Percentiles rank a stretch among this genome's conserved stretches.
phyloP scores from a whole-genome alignment of 64 coral and sea anemone genomes.

The Anthopleura sola region DNA sequence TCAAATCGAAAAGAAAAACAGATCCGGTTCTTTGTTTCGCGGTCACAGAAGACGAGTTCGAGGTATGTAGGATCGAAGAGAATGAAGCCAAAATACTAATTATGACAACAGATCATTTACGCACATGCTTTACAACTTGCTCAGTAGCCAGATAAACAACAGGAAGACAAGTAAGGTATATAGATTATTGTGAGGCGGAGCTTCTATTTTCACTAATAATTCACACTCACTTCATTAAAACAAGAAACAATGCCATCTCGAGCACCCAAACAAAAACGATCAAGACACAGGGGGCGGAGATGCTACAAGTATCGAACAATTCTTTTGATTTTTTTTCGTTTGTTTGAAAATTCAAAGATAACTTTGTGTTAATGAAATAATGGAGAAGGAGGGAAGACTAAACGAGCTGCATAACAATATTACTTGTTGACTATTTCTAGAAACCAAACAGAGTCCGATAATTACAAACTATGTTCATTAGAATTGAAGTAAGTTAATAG shows the following conservation, averaged over 20 bases:
- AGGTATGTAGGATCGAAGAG: neutral
- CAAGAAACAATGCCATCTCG: neutral
- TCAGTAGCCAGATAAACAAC: neutral
- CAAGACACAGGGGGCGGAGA: constrained; percentile 15
- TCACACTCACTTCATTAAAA: constrained; percentile 8
- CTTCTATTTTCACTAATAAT: neutral
- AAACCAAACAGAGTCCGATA: no score
- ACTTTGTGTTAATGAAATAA: constrained; percentile 1
- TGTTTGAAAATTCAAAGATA: constrained; percentile 19
- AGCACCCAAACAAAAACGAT: neutral
- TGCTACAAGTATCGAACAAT: neutral
- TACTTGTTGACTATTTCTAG: neutral
- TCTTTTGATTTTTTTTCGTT: neutral
- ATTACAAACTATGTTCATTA: no score
- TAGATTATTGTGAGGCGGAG: neutral
- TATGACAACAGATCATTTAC: constrained; percentile 11
- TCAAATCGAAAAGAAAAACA: neutral
- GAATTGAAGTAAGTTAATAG: neutral
- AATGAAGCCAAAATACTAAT: neutral
- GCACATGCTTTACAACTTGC: constrained; percentile 1
- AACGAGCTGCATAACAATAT: neutral
- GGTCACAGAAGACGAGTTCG: neutral
- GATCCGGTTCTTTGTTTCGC: neutral
- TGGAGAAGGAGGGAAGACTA: neutral
- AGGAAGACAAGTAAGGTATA: neutral